Conservation (phyloP, 2,888 invertebrate species). For the Oxytorus armatus region DNA sequence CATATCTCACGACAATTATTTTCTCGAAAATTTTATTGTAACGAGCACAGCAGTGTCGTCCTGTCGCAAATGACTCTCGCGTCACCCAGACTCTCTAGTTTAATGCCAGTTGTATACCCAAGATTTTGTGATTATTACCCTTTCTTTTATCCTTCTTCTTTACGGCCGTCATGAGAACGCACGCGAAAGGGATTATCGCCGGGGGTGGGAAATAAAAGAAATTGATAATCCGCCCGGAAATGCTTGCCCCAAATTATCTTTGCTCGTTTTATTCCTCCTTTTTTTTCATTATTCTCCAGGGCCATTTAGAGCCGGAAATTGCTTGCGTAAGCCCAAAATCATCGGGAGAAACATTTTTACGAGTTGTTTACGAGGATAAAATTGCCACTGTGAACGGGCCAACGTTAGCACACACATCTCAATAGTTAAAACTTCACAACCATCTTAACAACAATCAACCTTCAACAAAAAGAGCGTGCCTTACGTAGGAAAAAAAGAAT, state of each 20-base stretch:
- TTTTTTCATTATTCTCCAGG: too few relatives aligned
- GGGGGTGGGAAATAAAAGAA: slow-evolving; percentile 16
- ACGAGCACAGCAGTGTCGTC: slow-evolving; percentile 3
- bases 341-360: too few relatives aligned
- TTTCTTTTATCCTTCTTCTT: neutral
- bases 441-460: slow-evolving; percentile 83
- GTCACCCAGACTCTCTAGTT: slow-evolving; percentile 71
- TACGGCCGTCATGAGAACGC: neutral
- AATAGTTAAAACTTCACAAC: slow-evolving; percentile 82
- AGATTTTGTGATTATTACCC: slow-evolving; percentile 53
- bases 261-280: too few relatives aligned
- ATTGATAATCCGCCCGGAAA: too few relatives aligned
- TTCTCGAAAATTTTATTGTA: slow-evolving; percentile 16
- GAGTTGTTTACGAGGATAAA: too few relatives aligned
- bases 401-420: slow-evolving; percentile 71
- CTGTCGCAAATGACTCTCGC: slow-evolving; percentile 49
- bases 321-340: too few relatives aligned
- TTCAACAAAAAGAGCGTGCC: slow-evolving; percentile 80
- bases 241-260: too few relatives aligned
- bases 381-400: too few relatives aligned
- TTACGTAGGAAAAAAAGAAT: slow-evolving; percentile 72
- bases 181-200: too few relatives aligned
- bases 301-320: too few relatives aligned
- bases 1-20: slow-evolving; percentile 3
- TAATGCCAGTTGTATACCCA: slow-evolving; percentile 83